Evolutionary conservation across 2,113 vertebrate genomes (phyloP), one percentile per base, ranked within the genome.

Genomic region (Dissostichus mawsoni): DNA sequence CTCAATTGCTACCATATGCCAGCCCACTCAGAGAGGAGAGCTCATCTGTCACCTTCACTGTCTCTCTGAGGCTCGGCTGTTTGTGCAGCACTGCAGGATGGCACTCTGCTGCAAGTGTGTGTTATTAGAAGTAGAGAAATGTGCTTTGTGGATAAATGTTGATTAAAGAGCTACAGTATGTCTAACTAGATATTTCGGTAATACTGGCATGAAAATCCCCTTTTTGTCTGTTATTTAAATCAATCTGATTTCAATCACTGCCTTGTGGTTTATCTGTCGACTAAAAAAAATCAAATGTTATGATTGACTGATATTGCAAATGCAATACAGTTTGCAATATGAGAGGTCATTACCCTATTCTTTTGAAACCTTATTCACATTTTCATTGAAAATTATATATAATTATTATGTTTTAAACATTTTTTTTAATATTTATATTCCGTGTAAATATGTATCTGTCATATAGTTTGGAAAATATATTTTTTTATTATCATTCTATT

Each of bases 1-100:
- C 82, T 87, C 36, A 91, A 96, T 95, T 91, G 94, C 86, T 94
- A 79, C 95, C 95, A 95, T 82, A 94, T 96, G 95, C 86, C 84
- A 68, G 74, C 87, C 83, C 87, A 79, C 80, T 86, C 77, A 80
- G 82, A 88, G 79, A 89, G 81, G 62, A 74, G 81, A 82, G 88
- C 89, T 93, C 89, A 89, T 93, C 90, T 88, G 87, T 93, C 92
- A 90, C 92, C 91, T 85, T 84, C 78, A 76, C 84, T 93, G 90
- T 92, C 89, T 92, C 83, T 83, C 74, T 17, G 74, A 81, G 70
- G 77, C 83, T 80, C 68, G 69, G 69, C 59, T 82, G 55, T 73
- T 83, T 65, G 29, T 41, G 51, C 51, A 63, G 74, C 29, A 17
- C 65, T 59, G 23, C 74, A 61, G 23, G 68, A 74, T 88, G 76